phyloP scores from a whole-genome alignment of 2,797 vertebrate species.

The Cheirogaleus major region DNA sequence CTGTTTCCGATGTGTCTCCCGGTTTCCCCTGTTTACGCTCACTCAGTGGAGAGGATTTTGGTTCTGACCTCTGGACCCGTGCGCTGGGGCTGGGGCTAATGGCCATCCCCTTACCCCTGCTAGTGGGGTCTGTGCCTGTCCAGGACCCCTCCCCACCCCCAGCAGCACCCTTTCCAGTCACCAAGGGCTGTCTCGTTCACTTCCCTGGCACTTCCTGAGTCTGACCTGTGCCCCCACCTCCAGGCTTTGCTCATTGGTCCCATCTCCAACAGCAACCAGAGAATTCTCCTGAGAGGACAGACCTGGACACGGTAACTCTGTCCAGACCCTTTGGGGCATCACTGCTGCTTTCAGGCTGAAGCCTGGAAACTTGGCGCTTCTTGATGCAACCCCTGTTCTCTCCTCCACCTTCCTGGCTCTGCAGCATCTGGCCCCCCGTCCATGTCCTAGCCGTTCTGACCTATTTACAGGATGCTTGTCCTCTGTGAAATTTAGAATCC shows the following conservation, averaged over 20 bases:
- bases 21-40: too few species aligned
- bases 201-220: neutral
- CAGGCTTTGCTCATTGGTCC: neutral
- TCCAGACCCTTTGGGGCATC: neutral
- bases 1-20: too few species aligned
- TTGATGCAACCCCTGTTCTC: neutral
- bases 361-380: neutral
- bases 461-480: neutral
- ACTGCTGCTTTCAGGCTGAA: neutral
- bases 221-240: neutral
- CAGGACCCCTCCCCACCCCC: rapidly evolving
- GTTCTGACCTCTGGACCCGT: neutral
- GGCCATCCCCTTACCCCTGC: neutral
- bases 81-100: neutral
- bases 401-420: neutral
- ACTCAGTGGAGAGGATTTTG: too few species aligned
- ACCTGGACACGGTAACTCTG: neutral
- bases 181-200: neutral
- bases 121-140: neutral
- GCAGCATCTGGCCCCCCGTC: neutral
- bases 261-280: neutral
- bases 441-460: neutral
- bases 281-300: neutral
- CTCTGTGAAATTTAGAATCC: neutral
- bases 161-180: too few species aligned